Percentiles rank a stretch among this genome's conserved stretches.
Evolutionary conservation across 2,888 invertebrate genomes (phyloP).

Genomic region (Dryobota labecula): DNA sequence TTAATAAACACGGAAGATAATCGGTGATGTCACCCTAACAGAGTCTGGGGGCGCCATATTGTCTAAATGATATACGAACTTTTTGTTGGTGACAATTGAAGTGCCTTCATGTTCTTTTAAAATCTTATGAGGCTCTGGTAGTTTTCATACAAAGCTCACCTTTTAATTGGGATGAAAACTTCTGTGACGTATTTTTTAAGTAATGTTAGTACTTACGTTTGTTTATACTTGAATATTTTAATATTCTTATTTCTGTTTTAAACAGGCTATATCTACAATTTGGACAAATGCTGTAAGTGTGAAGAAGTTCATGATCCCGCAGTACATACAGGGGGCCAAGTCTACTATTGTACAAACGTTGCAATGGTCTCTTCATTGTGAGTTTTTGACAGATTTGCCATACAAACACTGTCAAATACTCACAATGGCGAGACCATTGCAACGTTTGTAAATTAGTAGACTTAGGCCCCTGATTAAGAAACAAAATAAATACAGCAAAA

Average conservation of each 20-base stretch:
- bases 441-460: too few species aligned
- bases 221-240: not conserved
- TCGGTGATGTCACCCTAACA: slow-evolving; percentile 64
- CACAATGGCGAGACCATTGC: too few species aligned
- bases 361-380: too few species aligned
- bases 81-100: slow-evolving; percentile 59
- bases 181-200: not conserved
- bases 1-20: slow-evolving; percentile 29
- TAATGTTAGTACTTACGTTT: not conserved
- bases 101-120: slow-evolving; percentile 61
- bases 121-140: slow-evolving; percentile 68
- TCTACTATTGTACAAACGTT: too few species aligned
- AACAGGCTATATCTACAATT: not conserved
- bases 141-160: slow-evolving; percentile 45
- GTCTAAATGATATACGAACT: slow-evolving; percentile 82
- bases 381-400: too few species aligned
- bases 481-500: too few species aligned
- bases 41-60: slow-evolving; percentile 83
- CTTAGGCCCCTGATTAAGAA: too few species aligned
- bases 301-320: not conserved
- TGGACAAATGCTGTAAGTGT: not conserved
- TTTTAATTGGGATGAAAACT: slow-evolving; percentile 24
- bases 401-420: too few species aligned
- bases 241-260: not conserved
- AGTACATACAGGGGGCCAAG: not conserved